A percentile compares a stretch with the other conserved stretches of the same genome.
These are phyloP conservation scores for Scrobipalpa atriplicella DNA, from an alignment of 2,888 invertebrate species.

Conservation along the genomic window DNA sequence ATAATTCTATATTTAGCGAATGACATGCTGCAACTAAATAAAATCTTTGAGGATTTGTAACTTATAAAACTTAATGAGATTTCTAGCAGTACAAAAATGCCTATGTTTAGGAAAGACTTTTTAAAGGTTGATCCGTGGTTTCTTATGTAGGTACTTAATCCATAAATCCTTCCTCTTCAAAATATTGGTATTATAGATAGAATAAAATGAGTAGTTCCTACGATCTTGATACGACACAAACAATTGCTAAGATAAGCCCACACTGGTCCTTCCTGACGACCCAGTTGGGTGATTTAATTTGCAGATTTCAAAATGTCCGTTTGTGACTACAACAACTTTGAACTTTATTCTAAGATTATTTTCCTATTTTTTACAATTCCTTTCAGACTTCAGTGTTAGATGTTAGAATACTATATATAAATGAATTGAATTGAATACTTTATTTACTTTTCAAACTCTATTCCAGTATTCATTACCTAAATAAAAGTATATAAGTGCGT, in stretches of 20 bases:
- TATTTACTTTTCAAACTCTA: no score
- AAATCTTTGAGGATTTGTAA: no score
- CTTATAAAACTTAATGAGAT: no score
- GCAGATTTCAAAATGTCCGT: conserved; percentile 28
- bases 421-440: no score
- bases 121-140: no score
- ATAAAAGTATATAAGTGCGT: no score
- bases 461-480: no score
- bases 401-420: background rate
- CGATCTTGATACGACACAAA: conserved; percentile 13
- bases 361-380: background rate
- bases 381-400: background rate
- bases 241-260: conserved; percentile 24
- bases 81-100: no score
- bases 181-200: no score
- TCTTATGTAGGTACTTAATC: no score
- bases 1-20: background rate
- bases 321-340: conserved; percentile 9
- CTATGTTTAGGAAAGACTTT: no score
- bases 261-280: conserved; percentile 28
- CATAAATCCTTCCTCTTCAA: no score
- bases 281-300: conserved; percentile 29
- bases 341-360: background rate
- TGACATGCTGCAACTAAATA: background rate
- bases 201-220: background rate